Base-by-base conservation (phyloP, 2,888 invertebrate species). In the Vesta saturnalis region DNA sequence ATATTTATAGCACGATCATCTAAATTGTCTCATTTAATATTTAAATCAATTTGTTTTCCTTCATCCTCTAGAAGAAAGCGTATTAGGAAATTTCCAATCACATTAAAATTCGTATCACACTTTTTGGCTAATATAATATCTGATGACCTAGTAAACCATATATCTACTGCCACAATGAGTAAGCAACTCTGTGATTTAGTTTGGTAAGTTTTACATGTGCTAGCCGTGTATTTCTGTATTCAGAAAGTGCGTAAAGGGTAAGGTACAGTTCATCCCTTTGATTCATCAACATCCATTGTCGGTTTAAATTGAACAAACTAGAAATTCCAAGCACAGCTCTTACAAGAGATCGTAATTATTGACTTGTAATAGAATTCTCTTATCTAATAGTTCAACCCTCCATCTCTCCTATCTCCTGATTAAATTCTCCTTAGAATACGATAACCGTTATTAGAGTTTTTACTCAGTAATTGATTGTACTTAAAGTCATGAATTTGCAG, bases 201-300 rank as follows among this genome's bases (percentile, higher is more conserved):
- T 23, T 23, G 3, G 23, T 39, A 59, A 52, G 64, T 54, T 30
- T 60, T 64, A 64, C 39, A 64, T 64, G n/a, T n/a, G n/a, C n/a
- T 58, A 56, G 49, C 30, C 58, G 49, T 60, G 19, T 63, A 52
- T 54, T 59, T 64, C 64, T 64, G 64, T 64, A 64, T 79, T 79
- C 78, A 72, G 72, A 64, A 71, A 73, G 76, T 79, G 77, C 76
- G 75, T 64, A 73, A 74, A 74, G 75, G 76, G 65, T 65, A 69
- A 39, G 76, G 73, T 73, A 71, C 73, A 75, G 73, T 76, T 75
- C 77, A 77, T 79, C 79, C 79, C 79, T 80, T 81, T 80, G 80
- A 81, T 80, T 81, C 81, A 82, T 82, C 80, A 81, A 76, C 78
- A 78, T 75, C 78, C 72, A 81, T 82, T 82, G 81, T 82, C 71